Percentiles rank a stretch among this genome's conserved stretches.
phyloP scores from a whole-genome alignment of 2,113 vertebrate species.

The Centrocercus urophasianus region DNA sequence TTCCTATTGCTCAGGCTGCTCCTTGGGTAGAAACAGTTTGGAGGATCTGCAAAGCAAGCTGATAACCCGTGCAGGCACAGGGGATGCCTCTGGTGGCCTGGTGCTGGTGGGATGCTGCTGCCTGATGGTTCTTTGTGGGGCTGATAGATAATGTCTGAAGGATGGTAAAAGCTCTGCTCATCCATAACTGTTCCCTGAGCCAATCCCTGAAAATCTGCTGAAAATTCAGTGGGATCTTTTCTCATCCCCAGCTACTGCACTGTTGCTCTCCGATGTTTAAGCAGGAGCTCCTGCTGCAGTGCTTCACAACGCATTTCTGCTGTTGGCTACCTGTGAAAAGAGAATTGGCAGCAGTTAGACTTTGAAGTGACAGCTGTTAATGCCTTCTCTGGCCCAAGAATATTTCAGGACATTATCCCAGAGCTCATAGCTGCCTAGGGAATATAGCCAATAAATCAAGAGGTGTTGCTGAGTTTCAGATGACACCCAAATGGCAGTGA shows the following conservation, averaged over 20 bases:
- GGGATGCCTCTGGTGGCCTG: not conserved
- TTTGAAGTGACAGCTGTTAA: slow-evolving; percentile 36
- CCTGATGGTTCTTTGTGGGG: not conserved
- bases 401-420: not conserved
- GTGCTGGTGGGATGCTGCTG: not conserved
- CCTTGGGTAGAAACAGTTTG: not conserved
- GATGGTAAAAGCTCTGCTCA: not conserved
- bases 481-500: not conserved
- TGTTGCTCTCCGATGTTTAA: not conserved
- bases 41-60: rapidly evolving
- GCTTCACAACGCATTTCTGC: not conserved
- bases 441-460: not conserved
- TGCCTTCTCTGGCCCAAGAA: not conserved
- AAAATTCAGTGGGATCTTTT: not conserved
- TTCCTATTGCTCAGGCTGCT: not conserved
- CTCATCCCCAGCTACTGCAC: not conserved
- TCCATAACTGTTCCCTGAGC: not conserved
- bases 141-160: not conserved
- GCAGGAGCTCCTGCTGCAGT: not conserved
- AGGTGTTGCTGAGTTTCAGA: not conserved
- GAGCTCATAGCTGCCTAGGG: not conserved
- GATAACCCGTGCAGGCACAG: not conserved
- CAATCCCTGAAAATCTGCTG: not conserved
- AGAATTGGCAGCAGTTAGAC: not conserved
- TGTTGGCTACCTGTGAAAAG: not conserved